A percentile compares a stretch with the other conserved stretches of the same genome.
Conservation (phyloP, 2,888 invertebrate species). For the Cephus rjabovi region DNA sequence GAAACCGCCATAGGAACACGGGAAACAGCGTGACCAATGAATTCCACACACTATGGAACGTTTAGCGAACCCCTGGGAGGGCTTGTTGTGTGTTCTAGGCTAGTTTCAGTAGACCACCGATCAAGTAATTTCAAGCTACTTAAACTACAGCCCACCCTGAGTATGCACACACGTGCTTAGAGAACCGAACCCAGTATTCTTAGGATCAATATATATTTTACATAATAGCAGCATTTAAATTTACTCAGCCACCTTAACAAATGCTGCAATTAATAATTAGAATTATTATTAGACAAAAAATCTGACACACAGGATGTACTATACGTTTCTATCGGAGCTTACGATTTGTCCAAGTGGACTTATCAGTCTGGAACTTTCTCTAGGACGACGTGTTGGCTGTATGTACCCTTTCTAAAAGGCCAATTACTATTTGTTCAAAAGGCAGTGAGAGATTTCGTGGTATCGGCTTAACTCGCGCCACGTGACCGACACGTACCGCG, state of each 20-base stretch:
- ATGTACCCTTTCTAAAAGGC: not conserved
- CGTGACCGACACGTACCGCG: constrained; percentile 55
- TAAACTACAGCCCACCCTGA: constrained; percentile 25
- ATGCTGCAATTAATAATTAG: not conserved
- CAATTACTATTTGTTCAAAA: not conserved
- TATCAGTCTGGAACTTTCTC: not conserved
- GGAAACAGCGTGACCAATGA: not conserved
- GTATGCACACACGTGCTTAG: not conserved
- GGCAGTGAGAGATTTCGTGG: constrained; percentile 1
- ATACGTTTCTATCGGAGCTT: not conserved
- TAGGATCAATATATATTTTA: not conserved
- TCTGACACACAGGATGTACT: not conserved
- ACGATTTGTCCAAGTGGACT: not conserved
- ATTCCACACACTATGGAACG: not conserved
- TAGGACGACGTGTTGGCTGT: not conserved
- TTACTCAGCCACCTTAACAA: not conserved
- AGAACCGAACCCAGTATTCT: not conserved
- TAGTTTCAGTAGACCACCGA: constrained; percentile 40
- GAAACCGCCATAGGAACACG: not conserved
- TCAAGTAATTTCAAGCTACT: constrained; percentile 63
- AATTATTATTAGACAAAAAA: not conserved
- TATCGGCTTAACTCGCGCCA: constrained; percentile 24
- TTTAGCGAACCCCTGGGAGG: not conserved
- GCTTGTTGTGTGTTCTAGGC: constrained; percentile 11
- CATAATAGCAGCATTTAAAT: not conserved